Conservation (phyloP, 2,888 invertebrate genomes). For the Venustoraphidia nigricollis region DNA sequence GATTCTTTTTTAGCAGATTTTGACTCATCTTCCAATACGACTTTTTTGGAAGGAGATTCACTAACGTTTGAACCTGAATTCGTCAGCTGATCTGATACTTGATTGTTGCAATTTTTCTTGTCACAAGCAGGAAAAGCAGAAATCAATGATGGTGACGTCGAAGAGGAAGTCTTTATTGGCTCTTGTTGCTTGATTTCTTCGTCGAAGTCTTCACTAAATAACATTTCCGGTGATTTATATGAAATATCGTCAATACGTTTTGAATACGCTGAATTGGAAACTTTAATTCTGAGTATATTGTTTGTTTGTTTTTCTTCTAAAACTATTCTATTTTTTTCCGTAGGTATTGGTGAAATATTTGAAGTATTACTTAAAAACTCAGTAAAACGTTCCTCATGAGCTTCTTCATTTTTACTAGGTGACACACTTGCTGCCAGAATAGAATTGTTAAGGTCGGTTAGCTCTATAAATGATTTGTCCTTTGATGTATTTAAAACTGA, state of each 20-base stretch:
- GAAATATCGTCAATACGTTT: conserved; percentile 29
- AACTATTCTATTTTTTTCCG: conserved; percentile 6
- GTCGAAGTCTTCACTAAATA: conserved; percentile 15
- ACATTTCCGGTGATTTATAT: conserved; percentile 30
- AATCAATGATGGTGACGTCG: too few relatives aligned
- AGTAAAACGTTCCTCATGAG: conserved; percentile 27
- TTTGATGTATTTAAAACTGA: too few relatives aligned
- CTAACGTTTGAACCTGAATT: too few relatives aligned
- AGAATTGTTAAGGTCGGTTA: neutral
- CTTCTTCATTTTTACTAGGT: conserved; percentile 29
- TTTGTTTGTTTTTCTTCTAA: too few relatives aligned
- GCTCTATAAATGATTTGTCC: neutral
- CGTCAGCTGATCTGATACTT: too few relatives aligned
- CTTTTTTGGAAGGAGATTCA: too few relatives aligned
- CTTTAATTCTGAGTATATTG: too few relatives aligned
- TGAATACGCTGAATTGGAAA: conserved; percentile 23
- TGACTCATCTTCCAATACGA: too few relatives aligned
- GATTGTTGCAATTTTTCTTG: too few relatives aligned
- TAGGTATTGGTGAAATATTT: conserved; percentile 44
- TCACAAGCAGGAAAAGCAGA: too few relatives aligned
- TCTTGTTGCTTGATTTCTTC: neutral
- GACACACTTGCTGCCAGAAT: conserved; percentile 12
- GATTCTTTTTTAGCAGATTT: too few relatives aligned
- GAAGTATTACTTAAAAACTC: conserved; percentile 40
- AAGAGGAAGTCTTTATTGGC: too few relatives aligned